phyloP scores from a whole-genome alignment of 2,797 vertebrate genomes.

The Syndactyla subalaris region DNA sequence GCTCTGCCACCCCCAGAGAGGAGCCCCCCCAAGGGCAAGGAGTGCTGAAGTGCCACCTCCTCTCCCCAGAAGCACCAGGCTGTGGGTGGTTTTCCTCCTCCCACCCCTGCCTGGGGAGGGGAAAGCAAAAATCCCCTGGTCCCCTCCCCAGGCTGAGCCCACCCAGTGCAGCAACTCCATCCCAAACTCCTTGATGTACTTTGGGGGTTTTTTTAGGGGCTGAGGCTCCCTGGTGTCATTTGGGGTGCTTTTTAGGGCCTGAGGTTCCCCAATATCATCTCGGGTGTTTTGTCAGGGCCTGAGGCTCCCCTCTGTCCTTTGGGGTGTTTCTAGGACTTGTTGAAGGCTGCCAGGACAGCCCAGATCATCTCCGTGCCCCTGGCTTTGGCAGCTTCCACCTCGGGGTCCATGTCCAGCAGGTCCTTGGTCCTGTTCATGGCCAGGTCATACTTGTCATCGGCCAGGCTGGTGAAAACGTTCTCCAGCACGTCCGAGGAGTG shows the following conservation, averaged over 20 bases:
- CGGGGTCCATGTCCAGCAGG: slow-evolving; percentile 82
- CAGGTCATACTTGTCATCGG: slow-evolving; percentile 78
- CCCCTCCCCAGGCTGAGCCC: background rate
- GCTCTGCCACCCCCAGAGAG: background rate
- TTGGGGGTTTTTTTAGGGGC: too few relatives aligned
- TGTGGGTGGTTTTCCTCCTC: background rate
- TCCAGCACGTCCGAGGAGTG: slow-evolving; percentile 84
- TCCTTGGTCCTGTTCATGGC: slow-evolving; percentile 79
- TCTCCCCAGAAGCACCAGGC: fast-evolving
- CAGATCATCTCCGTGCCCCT: slow-evolving; percentile 82
- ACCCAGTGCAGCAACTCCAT: too few relatives aligned
- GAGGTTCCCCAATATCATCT: too few relatives aligned
- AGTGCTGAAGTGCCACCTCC: fast-evolving
- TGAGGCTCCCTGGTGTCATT: too few relatives aligned
- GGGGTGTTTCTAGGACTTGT: slow-evolving; percentile 69
- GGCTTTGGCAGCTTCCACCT: slow-evolving; percentile 77
- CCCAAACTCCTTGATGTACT: too few relatives aligned
- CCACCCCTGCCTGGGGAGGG: background rate
- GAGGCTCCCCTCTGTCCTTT: background rate
- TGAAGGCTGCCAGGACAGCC: slow-evolving; percentile 86
- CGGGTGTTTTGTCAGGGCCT: background rate
- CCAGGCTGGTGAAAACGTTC: slow-evolving; percentile 76
- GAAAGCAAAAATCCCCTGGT: background rate
- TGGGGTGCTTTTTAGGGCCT: too few relatives aligned
- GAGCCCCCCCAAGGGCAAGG: background rate